A percentile compares a stretch with the other conserved stretches of the same genome.
Evolutionary conservation across 2,113 vertebrate species (phyloP).

Genomic region (Plestiodon gilberti): DNA sequence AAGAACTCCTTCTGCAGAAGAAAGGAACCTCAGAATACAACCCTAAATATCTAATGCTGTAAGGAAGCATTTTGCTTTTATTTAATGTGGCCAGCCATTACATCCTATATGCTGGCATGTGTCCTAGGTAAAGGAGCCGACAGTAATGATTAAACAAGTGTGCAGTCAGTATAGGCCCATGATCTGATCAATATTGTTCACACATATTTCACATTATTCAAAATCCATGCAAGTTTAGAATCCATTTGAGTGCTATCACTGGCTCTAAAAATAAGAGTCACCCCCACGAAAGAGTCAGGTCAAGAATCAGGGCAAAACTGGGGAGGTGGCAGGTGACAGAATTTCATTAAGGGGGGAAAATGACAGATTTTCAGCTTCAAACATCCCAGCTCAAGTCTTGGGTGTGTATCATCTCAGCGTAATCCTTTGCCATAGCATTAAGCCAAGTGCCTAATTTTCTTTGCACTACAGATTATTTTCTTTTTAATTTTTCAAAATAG

Average conservation of each 20-base stretch:
- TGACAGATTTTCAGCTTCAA: too few relatives aligned
- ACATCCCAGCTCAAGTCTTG: background rate
- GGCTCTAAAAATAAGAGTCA: background rate
- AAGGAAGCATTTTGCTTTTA: background rate
- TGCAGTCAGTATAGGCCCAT: background rate
- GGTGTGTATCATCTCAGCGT: background rate
- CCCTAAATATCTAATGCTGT: background rate
- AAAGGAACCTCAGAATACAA: too few relatives aligned
- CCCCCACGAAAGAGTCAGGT: background rate
- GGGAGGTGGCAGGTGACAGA: background rate
- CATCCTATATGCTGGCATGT: slow-evolving; percentile 20
- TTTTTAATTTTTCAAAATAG: background rate
- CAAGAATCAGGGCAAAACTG: background rate
- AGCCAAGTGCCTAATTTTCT: background rate
- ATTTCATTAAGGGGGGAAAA: background rate
- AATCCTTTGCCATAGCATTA: background rate
- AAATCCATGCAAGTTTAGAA: background rate
- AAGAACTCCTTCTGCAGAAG: too few relatives aligned
- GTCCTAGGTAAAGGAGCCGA: slow-evolving; percentile 30
- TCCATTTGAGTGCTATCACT: too few relatives aligned
- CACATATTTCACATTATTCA: background rate
- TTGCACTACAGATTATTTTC: background rate
- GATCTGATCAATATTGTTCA: slow-evolving; percentile 35
- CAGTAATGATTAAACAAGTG: slow-evolving; percentile 46
- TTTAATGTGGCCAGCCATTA: slow-evolving; percentile 5